These are phyloP conservation scores for Stenoptilia bipunctidactyla DNA, from an alignment of 2,888 invertebrate genomes.

Conservation along the genomic window DNA sequence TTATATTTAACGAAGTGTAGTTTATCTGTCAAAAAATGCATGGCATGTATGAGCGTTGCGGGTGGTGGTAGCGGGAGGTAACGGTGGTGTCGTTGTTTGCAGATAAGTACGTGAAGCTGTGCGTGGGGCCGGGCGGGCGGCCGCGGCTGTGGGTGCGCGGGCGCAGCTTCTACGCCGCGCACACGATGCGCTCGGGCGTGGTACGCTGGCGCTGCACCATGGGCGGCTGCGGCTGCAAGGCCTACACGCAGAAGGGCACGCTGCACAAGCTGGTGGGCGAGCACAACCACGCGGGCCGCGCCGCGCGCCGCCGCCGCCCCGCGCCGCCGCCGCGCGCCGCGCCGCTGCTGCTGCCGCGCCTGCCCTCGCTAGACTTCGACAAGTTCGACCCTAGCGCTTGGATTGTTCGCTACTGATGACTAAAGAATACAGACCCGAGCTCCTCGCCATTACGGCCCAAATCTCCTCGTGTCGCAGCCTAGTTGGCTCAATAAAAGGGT, in stretches of 20 bases:
- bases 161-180: conserved; percentile 62
- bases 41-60: conserved; percentile 1
- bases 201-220: conserved; percentile 65
- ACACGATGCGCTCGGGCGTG: conserved; percentile 62
- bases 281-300: conserved; percentile 55
- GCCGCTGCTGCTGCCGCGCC: conserved; percentile 30
- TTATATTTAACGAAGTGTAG: no score
- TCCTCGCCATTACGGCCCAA: no score
- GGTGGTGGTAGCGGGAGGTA: conserved; percentile 5
- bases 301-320: conserved; percentile 33
- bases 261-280: conserved; percentile 59
- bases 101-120: conserved; percentile 50
- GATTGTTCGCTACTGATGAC: conserved; percentile 26
- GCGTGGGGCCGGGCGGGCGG: conserved; percentile 59
- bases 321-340: conserved; percentile 13
- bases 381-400: conserved; percentile 57
- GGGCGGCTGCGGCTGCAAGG: conserved; percentile 64
- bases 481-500: no score
- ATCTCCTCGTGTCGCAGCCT: no score
- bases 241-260: conserved; percentile 58
- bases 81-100: conserved; percentile 24
- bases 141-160: conserved; percentile 62
- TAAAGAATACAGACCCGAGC: no score
- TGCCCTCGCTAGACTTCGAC: conserved; percentile 45
- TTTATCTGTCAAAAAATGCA: no score